Conservation (phyloP, 2,888 invertebrate genomes). For the Rhodophaea formosa region DNA sequence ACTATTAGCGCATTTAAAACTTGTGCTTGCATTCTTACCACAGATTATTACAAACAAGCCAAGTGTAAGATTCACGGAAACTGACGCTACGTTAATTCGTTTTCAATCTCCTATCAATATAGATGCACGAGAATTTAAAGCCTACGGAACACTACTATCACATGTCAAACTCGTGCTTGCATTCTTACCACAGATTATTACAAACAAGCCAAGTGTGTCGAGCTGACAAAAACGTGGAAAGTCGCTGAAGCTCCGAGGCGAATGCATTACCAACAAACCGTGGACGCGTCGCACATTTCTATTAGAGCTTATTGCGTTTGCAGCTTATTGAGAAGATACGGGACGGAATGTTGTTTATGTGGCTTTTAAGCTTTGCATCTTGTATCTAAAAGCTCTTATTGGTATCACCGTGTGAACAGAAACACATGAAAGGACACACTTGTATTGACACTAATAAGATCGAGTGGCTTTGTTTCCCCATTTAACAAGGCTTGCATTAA, state of each 20-base stretch:
- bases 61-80: too few species aligned
- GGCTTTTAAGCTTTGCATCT: background rate
- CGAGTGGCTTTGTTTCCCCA: too few species aligned
- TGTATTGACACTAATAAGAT: too few species aligned
- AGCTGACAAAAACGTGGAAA: background rate
- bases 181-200: background rate
- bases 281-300: slow-evolving; percentile 9
- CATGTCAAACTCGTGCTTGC: background rate
- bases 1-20: too few species aligned
- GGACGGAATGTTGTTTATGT: background rate
- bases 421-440: too few species aligned
- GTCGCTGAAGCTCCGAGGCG: slow-evolving; percentile 4
- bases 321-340: background rate
- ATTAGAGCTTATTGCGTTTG: slow-evolving; percentile 5
- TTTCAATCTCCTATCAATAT: too few species aligned
- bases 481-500: too few species aligned
- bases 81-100: too few species aligned
- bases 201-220: slow-evolving; percentile 3
- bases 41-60: background rate
- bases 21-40: background rate
- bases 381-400: too few species aligned
- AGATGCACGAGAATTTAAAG: background rate
- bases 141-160: background rate
- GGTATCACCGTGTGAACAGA: too few species aligned
- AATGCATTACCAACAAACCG: slow-evolving; percentile 5